Base-by-base conservation (phyloP, 2,888 invertebrate species). In the Cyaniris semiargus region DNA sequence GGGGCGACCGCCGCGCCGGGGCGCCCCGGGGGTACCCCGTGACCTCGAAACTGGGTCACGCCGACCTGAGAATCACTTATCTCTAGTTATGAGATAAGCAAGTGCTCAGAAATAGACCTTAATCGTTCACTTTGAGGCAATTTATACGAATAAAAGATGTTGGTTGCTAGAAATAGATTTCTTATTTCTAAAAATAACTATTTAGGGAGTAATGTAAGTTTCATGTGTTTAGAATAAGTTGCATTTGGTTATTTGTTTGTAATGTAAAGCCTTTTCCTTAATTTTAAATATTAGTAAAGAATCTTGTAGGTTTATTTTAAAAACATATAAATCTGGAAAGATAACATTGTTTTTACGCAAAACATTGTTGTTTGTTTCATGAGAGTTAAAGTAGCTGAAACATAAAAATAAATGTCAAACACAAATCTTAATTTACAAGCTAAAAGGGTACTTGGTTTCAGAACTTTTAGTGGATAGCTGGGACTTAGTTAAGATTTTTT, bases 41-140 rank as follows among this genome's bases (percentile, higher is more conserved):
- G 71, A 79, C 66, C 78, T 76, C 74, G 75, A 77, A 79, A 79
- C 72, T 78, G 72, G 79, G 79, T 78, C 79, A 78, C 77, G 79
- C 76, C 71, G 48, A 21, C 76, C 77, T 56, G 75, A 77, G 75
- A 77, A 75, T 75, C 76, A 79, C 78, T 77, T 78, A 76, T 78
- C 78, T 78, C 75, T 78, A 78, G 76, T 78, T 76, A 71, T 38
- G 38, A 75, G 53, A 70, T 76, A 70, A 78, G 76, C 78, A 66
- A 76, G 75, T 78, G 76, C 71, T 18, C 75, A 53, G 48, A 70
- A n/a, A 76, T 56, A 23, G 53, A 27, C 44, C 48, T 53, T 70
- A 27, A 48, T 76, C 44, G 48, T 48, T 27, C 70, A 27, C 70
- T 76, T 76, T 27, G 5, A 75, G 56, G n/a, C 53, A 53, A 27